Evolutionary conservation across 2,888 invertebrate species (phyloP).

Genomic region (Acrobasis suavella): DNA sequence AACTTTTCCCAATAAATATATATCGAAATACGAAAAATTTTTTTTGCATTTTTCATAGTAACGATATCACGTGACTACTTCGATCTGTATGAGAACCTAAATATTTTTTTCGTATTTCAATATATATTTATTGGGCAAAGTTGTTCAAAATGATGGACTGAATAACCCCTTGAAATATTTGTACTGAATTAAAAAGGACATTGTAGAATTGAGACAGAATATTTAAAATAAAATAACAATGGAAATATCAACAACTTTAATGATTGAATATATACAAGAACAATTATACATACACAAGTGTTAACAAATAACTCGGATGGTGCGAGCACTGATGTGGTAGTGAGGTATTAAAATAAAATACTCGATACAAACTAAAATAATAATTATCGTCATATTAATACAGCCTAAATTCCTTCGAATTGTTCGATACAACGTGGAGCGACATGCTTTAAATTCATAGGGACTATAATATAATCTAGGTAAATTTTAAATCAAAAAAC

Average conservation of each 20-base stretch:
- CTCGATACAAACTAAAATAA: slow-evolving; percentile 28
- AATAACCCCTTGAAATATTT: no score
- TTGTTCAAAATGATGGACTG: no score
- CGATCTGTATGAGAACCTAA: no score
- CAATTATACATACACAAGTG: slow-evolving; percentile 69
- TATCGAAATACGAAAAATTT: no score
- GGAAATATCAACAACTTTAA: slow-evolving; percentile 81
- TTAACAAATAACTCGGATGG: slow-evolving; percentile 57
- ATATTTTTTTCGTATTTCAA: no score
- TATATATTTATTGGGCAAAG: no score
- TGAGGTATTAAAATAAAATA: slow-evolving; percentile 31
- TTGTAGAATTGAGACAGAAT: no score
- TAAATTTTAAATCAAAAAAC: background rate
- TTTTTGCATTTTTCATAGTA: no score
- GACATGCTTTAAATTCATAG: slow-evolving; percentile 1
- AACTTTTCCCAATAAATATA: no score
- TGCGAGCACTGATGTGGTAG: slow-evolving; percentile 36
- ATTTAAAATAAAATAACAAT: slow-evolving; percentile 23
- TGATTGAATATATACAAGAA: slow-evolving; percentile 80
- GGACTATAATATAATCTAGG: no score
- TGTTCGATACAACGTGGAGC: slow-evolving; percentile 12
- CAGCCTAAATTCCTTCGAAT: slow-evolving; percentile 19
- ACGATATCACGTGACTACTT: no score
- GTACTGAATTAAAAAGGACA: no score
- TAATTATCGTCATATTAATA: slow-evolving; percentile 21